Base-by-base conservation (phyloP, 2,113 vertebrate genomes). In the Formicarius rufipectus region DNA sequence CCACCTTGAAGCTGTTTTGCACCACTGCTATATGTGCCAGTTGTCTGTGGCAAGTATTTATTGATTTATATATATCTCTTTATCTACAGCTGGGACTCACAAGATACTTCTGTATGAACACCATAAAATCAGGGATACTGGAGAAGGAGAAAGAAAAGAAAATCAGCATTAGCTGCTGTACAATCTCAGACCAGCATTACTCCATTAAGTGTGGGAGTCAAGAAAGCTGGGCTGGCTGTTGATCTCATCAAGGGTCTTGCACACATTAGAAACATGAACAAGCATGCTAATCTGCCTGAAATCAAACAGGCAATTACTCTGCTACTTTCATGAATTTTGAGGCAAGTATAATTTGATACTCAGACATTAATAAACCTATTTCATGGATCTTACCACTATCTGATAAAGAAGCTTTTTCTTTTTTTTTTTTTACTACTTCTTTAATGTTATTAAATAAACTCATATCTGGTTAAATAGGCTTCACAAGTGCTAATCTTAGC, bases 401-500 rank as follows among this genome's bases (percentile, higher is more conserved):
- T 95, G 95, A 95, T 97, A 69, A 90, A 93, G 85, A 62, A 87
- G 88, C 31, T 82, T 66, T 93, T 62, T 66, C 92, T 62, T 42
- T 42, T 42, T 42, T 21, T 45, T 49, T 56, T 94, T 93, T 88
- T 83, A 85, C 64, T 89, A 64, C 89, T 79, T 79, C 78, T 91
- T 71, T 87, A 93, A 94, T 59, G 66, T 91, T 94, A 93, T 95
- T 96, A 95, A 96, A 94, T 88, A 95, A 96, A 96, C 79, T 94
- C 15, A 0, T 92, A 94, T 95, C 81, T 95, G 75, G 68, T 64
- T 96, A 95, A 96, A 97, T 84, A 92, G 89, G 92, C 84, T 96
- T 95, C 91, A 96, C 7, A 30, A 97, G 60, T 87, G 73, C 83
- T 97, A 96, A 96, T 96, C 94, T 95, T 91, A 88, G 84, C 91